Base-by-base conservation (phyloP, 2,797 vertebrate species). In the Hemibagrus guttatus region DNA sequence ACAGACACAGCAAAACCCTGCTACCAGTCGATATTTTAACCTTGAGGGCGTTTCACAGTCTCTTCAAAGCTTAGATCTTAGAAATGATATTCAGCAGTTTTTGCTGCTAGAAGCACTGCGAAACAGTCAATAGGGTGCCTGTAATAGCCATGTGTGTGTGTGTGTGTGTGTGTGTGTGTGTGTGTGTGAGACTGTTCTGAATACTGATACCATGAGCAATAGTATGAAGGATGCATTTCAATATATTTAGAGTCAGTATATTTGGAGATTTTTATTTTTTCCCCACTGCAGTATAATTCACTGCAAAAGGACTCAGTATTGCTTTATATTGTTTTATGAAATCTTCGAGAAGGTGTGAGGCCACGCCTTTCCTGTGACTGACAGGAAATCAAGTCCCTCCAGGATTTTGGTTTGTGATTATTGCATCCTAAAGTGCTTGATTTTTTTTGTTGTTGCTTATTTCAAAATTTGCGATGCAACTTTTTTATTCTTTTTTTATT, bases 71-170 rank as follows among this genome's bases (percentile, higher is more conserved):
- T 81, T 81, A 46, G 78, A 80, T 80, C 78, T 23, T 23, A 26
- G 39, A 63, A 81, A 63, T 81, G 79, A 81, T 46, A 81, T 46
- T 81, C 79, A 81, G 59, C 59, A 81, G 42, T 39, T 81, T 61
- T 63, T 0, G 5, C 75, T 2, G 4, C 17, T 79, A 13, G 28
- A 5, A 21, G 28, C 75, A 42, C 35, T 26, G 58, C 21, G n/a
- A 42, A 42, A 8, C 78, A 46, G 35, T 80, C 58, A 81, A 11
- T 46, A 35, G 2, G 6, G 56, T 16, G 2, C 26, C 54, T 6
- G 12, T 26, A 61, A 61, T 21, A 42, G 21, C 16, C 6, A 59
- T 81, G 59, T 49, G 79, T 81, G 12, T 63, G 6, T 16, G 46
- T 46, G 46, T 49, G 46, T 49, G 46, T 49, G 46, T 49, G 46